Base-by-base conservation (phyloP, 2,888 invertebrate species). In the Julus scandinavius region DNA sequence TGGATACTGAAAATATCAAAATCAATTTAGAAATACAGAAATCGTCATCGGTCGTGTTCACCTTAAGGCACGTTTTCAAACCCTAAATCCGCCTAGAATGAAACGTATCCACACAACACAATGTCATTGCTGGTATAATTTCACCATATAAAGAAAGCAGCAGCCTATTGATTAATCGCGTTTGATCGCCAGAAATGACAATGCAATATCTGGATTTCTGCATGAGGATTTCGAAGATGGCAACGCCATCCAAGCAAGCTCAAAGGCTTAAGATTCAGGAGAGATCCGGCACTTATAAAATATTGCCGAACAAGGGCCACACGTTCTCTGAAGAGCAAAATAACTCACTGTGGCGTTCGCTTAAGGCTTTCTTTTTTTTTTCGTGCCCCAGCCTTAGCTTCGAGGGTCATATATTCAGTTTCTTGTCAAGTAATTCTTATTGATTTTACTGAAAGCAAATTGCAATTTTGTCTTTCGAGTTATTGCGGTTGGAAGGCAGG, bases 171-270 rank as follows among this genome's bases (percentile, higher is more conserved):
- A 58, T 58, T 58, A 58, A 58, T 58, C 58, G 58, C 15, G 58
- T 58, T 58, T 58, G 58, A 58, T 58, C 58, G 58, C 58, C 58
- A 58, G 58, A 58, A 58, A 58, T 58, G 58, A 58, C 58, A 58
- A 58, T 15, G 58, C 58, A 58, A 58, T 58, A 58, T 58, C 58
- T 58, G 58, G 58, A 58, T 58, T 58, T 58, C 58, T 58, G 58
- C 58, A 58, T 58, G 58, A 58, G 58, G 58, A 58, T 58, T 58
- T 58, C 58, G 15, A 58, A 58, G 15, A 58, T 58, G 58, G 58
- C 17, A 58, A 58, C 58, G 58, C 58, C 58, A 58, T 58, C 58
- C 58, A 15, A 58, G 58, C 58, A 58, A 58, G 58, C 58, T 58
- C 58, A 58, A 58, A 58, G 58, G 58, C 58, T 58, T 58, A 58